These are phyloP conservation scores for Diorhabda sublineata DNA, from an alignment of 1,140 invertebrate species.

Conservation along the genomic window DNA sequence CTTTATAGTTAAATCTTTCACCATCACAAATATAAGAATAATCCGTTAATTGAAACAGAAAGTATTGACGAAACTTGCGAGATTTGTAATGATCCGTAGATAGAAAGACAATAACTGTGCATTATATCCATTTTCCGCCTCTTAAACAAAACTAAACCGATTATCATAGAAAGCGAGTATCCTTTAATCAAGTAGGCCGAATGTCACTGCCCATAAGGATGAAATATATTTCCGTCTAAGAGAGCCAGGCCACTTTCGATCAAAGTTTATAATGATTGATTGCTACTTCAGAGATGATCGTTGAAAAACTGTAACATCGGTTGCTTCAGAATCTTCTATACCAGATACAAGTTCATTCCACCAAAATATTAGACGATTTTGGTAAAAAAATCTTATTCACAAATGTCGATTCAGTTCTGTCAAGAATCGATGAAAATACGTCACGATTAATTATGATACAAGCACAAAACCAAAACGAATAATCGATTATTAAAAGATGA, in stretches of 20 bases:
- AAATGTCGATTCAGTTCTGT: too few species aligned
- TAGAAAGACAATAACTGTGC: conserved; percentile 8
- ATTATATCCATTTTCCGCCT: conserved; percentile 25
- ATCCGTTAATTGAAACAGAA: not conserved
- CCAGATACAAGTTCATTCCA: not conserved
- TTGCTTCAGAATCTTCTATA: not conserved
- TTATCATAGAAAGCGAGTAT: conserved; percentile 31
- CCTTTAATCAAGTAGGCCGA: conserved; percentile 32
- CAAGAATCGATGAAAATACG: too few species aligned
- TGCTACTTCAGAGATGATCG: conserved; percentile 1
- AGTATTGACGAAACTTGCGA: not conserved
- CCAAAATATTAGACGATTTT: not conserved
- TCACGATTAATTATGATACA: too few species aligned
- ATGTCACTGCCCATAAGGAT: conserved; percentile 21
- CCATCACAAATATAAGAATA: too few species aligned
- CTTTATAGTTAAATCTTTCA: too few species aligned
- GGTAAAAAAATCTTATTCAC: too few species aligned
- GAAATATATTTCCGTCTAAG: conserved; percentile 9
- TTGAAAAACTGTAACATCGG: conserved; percentile 2
- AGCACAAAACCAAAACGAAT: too few species aligned
- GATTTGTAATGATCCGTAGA: not conserved
- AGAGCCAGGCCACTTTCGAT: conserved; percentile 6
- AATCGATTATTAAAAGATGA: too few species aligned
- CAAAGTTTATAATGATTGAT: conserved; percentile 1
- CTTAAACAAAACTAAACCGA: conserved; percentile 18